Evolutionary conservation across 2,113 vertebrate species (phyloP), one percentile per base, ranked within the genome.

Genomic region (Chaenogobius annularis): DNA sequence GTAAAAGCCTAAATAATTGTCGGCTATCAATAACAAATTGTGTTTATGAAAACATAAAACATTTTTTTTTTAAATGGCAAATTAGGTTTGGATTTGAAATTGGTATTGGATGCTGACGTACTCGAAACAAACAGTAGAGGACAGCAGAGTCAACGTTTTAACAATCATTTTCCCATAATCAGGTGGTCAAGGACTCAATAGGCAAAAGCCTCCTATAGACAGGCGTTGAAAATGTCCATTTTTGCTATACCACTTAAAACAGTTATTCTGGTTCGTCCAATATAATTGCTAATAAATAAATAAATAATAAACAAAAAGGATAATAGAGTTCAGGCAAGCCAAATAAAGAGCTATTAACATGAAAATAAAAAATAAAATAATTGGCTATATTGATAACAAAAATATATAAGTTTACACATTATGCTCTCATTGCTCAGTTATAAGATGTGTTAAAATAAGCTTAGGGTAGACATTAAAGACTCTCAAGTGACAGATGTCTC

Each of bases 101-200:
- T 12, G 20, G 54, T 12, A 10, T 15, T 63, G 50, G 15, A 46
- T 10, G 11, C 48, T 74, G 52, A 54, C 7, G 0, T 46, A n/a
- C 20, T 40, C 26, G 70, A 63, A 1, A 68, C 74, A 80, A 73
- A 72, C 81, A 82, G 75, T 26, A 84, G 83, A 87, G 73, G 79
- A 81, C 85, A 87, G 79, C 74, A 89, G 59, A 59, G 50, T 65
- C 26, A 50, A 44, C 69, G 44, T 13, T 14, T 70, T 75, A 70
- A 6, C 22, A 56, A 5, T 11, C n/a, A 55, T 9, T 3, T 17
- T 19, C 1, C 50, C n/a, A n/a, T 7, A 3, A 22, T 31, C 26
- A 31, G 26, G 26, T 4, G 2, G 54, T 1, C 11, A 22, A 23
- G 20, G 20, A 23, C 22, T 11, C 20, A 12, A 56, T 3, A 20